Conservation (phyloP, 2,797 vertebrate genomes). For the Acanthopagrus latus region DNA sequence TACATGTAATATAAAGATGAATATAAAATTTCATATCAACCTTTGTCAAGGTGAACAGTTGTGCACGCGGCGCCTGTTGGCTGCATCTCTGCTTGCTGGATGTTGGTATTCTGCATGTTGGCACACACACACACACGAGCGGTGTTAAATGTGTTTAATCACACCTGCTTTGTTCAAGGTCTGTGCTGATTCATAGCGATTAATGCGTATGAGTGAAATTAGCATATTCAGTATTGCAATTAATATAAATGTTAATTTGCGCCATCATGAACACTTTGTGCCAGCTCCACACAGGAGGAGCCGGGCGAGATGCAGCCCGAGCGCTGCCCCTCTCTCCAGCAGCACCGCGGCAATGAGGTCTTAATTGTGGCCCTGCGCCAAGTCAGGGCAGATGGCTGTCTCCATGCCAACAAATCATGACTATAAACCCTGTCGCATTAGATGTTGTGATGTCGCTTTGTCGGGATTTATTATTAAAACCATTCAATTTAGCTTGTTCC, state of each 20-base stretch:
- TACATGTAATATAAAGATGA: neutral
- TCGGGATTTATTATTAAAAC: neutral
- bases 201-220: neutral
- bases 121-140: neutral
- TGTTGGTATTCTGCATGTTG: neutral
- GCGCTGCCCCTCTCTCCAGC: neutral
- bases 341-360: conserved; percentile 32
- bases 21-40: neutral
- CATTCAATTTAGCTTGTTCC: neutral
- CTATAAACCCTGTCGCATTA: conserved; percentile 34
- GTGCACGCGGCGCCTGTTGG: conserved; percentile 16
- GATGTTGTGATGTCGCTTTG: conserved; percentile 14
- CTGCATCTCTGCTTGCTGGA: conserved; percentile 11
- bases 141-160: neutral
- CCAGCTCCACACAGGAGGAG: conserved; percentile 31
- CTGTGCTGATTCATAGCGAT: neutral
- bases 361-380: conserved; percentile 46
- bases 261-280: conserved; percentile 10
- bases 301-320: conserved; percentile 15
- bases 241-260: neutral
- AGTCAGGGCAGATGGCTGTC: conserved; percentile 52
- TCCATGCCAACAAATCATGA: conserved; percentile 38
- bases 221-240: neutral
- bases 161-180: neutral
- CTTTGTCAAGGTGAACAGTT: conserved; percentile 46